Evolutionary conservation across 2,888 invertebrate genomes (phyloP), one percentile per base, ranked within the genome.

Genomic region (Cosmia trapezina): DNA sequence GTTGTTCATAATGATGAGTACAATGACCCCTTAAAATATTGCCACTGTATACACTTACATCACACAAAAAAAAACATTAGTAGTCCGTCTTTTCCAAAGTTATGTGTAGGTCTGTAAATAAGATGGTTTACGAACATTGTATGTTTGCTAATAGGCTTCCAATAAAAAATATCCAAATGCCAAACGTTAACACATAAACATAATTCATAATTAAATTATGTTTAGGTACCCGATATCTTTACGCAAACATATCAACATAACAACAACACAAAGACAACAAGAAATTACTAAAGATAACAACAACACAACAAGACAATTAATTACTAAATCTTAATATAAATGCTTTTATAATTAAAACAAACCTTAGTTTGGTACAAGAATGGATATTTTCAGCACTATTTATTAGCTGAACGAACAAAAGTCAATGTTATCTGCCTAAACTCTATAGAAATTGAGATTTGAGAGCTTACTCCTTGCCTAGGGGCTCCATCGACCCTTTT

Each of bases 331-430:
- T 56, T 68, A 64, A 81, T 68, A 56, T 60, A 62, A 73, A 76
- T 56, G 45, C 33, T 70, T 67, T 22, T 73, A 28, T 28, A 62
- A 56, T 61, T 65, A 56, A 59, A 68, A 69, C 45, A 57, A 70
- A 57, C 41, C 69, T 64, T 68, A 59, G 71, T 64, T 80, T 49
- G 51, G 49, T 59, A 62, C 47, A 60, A 51, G 56, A 61, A 72
- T 49, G 64, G 12, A 83, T 67, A 64, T 63, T 62, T 70, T 66
- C 43, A 76, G 54, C 49, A 64, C 60, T 70, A 81, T 86, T 81
- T 85, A 80, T 75, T 81, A 81, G 71, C 37, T 74, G 56, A 72
- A 70, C 67, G 79, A 75, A 84, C 79, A 83, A 85, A 78, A 74
- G 73, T 70, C 56, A 76, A 81, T 76, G 71, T 75, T 70, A 81